A percentile compares a stretch with the other conserved stretches of the same genome.
These are phyloP conservation scores for Pycnonotus jocosus DNA, from an alignment of 2,113 vertebrate genomes.

Conservation along the genomic window DNA sequence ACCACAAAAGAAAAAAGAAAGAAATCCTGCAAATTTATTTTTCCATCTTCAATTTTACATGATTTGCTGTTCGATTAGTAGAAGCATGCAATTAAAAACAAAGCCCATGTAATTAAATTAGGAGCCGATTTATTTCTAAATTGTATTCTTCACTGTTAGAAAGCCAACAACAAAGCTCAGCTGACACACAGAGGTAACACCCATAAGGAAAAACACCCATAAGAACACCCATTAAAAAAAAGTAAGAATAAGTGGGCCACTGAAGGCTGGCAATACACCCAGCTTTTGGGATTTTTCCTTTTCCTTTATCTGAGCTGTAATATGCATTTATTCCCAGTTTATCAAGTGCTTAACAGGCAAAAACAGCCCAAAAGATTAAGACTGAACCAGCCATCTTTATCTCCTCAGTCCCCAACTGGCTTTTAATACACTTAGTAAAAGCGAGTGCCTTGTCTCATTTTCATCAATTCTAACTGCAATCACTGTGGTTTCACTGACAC, in stretches of 20 bases:
- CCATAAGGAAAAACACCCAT: background rate
- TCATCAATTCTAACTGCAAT: constrained; percentile 3
- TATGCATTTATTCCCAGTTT: background rate
- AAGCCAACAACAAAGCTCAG: background rate
- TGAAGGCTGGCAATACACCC: background rate
- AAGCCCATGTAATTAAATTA: background rate
- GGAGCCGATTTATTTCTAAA: background rate
- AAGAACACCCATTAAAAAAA: background rate
- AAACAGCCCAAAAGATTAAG: background rate
- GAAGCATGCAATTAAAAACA: background rate
- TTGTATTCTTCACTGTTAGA: background rate
- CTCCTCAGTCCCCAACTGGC: background rate
- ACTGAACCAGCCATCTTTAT: background rate
- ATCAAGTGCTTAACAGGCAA: background rate
- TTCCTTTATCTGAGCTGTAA: background rate
- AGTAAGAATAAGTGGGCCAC: background rate
- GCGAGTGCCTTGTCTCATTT: background rate
- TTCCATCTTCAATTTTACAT: background rate
- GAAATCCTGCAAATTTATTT: background rate
- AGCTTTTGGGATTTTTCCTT: background rate
- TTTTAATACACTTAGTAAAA: constrained; percentile 3
- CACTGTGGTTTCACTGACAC: constrained; percentile 6
- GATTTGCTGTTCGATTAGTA: background rate
- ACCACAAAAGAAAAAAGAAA: background rate
- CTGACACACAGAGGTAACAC: background rate